Evolutionary conservation across 2,113 vertebrate genomes (phyloP).

Genomic region (Chamaea fasciata): DNA sequence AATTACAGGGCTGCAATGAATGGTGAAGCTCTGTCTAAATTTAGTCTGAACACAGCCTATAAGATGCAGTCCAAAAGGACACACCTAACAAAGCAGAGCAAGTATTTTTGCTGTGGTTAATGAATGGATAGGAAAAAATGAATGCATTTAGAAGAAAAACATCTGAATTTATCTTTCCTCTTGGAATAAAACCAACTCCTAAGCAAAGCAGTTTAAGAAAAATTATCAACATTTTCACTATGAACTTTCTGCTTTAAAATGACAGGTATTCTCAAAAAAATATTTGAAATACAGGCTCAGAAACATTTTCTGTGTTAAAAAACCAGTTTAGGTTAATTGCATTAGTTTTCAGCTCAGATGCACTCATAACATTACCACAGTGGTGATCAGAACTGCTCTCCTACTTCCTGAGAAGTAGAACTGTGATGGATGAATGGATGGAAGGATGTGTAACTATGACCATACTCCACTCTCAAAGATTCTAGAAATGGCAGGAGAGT

Average conservation of each 20-base stretch:
- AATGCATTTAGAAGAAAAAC: neutral
- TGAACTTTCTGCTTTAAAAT: neutral
- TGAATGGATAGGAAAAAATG: neutral
- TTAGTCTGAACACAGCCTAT: neutral
- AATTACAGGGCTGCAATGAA: neutral
- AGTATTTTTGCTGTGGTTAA: conserved; percentile 13
- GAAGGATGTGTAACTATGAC: neutral
- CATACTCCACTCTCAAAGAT: neutral
- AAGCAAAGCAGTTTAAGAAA: neutral
- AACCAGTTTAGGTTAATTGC: neutral
- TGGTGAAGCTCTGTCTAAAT: neutral
- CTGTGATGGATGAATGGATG: neutral
- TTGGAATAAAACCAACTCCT: neutral
- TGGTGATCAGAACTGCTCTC: neutral
- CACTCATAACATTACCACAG: rapidly evolving
- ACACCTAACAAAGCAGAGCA: conserved; percentile 9
- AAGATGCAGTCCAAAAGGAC: neutral
- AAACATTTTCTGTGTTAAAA: neutral
- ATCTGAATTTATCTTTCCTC: neutral
- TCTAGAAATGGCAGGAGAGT: neutral
- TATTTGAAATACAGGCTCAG: neutral
- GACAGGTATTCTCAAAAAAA: neutral
- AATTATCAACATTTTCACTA: neutral
- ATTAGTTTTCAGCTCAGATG: neutral
- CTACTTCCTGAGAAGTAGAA: neutral